Evolutionary conservation across 2,888 invertebrate species (phyloP), one percentile per base, ranked within the genome.

Genomic region (Sussaba pulchella): DNA sequence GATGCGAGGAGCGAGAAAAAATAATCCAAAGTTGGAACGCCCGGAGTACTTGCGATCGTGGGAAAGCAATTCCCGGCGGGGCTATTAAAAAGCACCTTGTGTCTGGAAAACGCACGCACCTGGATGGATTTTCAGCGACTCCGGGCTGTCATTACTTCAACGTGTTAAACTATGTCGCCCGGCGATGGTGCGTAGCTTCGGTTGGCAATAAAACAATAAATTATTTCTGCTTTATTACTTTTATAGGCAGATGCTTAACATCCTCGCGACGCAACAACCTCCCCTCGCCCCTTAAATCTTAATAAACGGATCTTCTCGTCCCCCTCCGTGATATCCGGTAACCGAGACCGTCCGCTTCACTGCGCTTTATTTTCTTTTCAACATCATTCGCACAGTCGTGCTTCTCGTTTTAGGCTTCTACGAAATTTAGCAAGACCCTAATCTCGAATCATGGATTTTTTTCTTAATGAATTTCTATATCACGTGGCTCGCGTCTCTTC

Each of bases 161-260:
- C 61, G 82, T 85, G 84, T 84, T 85, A 85, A 84, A 2, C 31
- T 5, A 31, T 31, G 6, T 31, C 31, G 31, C 31, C n/a, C n/a
- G n/a, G 31, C 6, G 31, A 6, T 31, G 4, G 31, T 31, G 31
- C 31, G 2, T 31, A 31, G 6, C 31, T 6, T 2, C 2, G 6
- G 31, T 2, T 31, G 6, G 4, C 31, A 31, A 31, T 31, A 6
- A 31, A 31, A 31, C 31, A 31, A 31, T 31, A 31, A 31, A 31
- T 43, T 67, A 59, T 39, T 73, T 67, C 59, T 43, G 41, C 43
- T 78, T 81, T 78, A 74, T 69, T 78, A 80, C 82, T 82, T 64
- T 72, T 39, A 24, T 14, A 45, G 82, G 82, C 82, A 82, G 83
- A 80, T 83, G 82, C 78, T 75, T 66, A 83, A 82, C 77, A 50